These are phyloP conservation scores for Sebastes trivittatus DNA, from an alignment of 2,797 vertebrate species.

Conservation along the genomic window DNA sequence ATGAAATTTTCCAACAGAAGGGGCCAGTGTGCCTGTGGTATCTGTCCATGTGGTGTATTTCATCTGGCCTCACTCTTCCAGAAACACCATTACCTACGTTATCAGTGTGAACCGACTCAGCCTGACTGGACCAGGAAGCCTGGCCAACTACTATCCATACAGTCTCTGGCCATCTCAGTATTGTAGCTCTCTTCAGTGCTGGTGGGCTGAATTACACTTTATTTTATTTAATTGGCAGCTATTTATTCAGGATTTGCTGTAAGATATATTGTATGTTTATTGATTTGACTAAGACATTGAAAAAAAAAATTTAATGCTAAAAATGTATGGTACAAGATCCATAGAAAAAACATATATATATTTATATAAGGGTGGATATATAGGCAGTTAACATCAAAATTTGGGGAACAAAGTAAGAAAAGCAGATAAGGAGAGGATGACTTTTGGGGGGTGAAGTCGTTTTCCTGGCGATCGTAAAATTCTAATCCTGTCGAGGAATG, in stretches of 20 bases:
- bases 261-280: neutral
- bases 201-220: conserved; percentile 24
- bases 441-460: conserved; percentile 70
- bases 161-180: conserved; percentile 46
- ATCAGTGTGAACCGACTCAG: conserved; percentile 85
- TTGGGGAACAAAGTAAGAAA: conserved; percentile 44
- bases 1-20: conserved; percentile 93
- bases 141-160: conserved; percentile 62
- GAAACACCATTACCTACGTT: conserved; percentile 92
- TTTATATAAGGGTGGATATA: neutral
- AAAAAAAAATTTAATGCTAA: neutral
- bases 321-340: neutral
- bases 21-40: conserved; percentile 89
- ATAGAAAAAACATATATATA: neutral
- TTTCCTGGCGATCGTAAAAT: conserved; percentile 80
- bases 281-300: neutral
- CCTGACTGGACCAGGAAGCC: conserved; percentile 83
- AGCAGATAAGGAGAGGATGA: conserved; percentile 60
- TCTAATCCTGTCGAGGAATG: conserved; percentile 83
- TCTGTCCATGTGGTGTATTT: conserved; percentile 88
- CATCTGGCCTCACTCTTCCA: conserved; percentile 93
- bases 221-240: conserved; percentile 32
- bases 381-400: conserved; percentile 29
- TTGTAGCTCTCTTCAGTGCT: conserved; percentile 26
- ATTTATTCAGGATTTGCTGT: conserved; percentile 9